These are phyloP conservation scores for Heptranchias perlo DNA, from an alignment of 2,113 vertebrate genomes.

Conservation along the genomic window DNA sequence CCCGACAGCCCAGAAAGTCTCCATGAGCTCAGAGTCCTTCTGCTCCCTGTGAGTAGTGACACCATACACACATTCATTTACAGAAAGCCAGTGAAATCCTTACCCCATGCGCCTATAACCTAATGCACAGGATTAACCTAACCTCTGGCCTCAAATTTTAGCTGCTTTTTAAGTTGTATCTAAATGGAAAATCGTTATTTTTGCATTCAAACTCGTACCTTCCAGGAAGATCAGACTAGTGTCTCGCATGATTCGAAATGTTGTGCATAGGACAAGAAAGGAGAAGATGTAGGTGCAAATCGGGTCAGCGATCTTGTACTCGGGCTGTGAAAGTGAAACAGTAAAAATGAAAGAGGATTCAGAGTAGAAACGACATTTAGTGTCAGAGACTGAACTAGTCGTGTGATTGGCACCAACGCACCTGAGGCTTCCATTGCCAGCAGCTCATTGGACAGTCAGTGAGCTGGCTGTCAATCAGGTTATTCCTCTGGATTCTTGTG, in stretches of 20 bases:
- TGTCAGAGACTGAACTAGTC: not conserved
- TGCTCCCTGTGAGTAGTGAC: not conserved
- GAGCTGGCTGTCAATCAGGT: no score
- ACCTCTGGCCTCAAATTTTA: not conserved
- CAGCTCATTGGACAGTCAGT: not conserved
- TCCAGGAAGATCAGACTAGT: conserved; percentile 84
- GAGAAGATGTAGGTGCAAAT: conserved; percentile 95
- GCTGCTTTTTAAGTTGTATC: not conserved
- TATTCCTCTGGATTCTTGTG: no score
- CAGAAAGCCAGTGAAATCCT: no score
- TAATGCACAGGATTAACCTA: not conserved
- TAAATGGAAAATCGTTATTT: not conserved
- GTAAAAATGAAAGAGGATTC: not conserved
- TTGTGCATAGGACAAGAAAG: conserved; percentile 85
- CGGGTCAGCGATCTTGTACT: conserved; percentile 93
- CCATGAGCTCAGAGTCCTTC: not conserved
- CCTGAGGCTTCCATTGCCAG: not conserved
- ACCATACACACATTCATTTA: no score
- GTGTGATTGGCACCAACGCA: no score
- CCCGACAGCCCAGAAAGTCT: no score
- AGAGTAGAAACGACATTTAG: not conserved
- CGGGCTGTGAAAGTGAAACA: conserved; percentile 68
- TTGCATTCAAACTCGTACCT: conserved; percentile 60
- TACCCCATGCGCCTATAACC: no score
- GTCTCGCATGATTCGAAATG: conserved; percentile 83